These are phyloP conservation scores for Falco rusticolus DNA, from an alignment of 2,797 vertebrate species.

Conservation along the genomic window DNA sequence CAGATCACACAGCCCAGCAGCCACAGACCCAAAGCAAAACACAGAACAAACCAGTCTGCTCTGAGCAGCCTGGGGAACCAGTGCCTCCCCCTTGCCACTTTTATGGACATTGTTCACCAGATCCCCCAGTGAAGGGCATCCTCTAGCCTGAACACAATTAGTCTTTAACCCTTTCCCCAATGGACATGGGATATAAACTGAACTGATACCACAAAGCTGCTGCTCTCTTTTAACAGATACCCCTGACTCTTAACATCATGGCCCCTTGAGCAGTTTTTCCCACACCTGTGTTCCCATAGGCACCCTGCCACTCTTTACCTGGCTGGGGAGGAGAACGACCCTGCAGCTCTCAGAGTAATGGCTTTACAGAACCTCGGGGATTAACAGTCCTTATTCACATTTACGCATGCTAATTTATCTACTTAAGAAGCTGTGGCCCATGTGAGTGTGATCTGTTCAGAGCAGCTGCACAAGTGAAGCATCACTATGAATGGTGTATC, in stretches of 20 bases:
- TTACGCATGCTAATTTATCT: background rate
- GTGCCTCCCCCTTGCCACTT: background rate
- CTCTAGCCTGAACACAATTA: background rate
- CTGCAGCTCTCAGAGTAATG: background rate
- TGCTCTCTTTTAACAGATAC: background rate
- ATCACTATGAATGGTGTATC: rapidly evolving
- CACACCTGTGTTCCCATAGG: background rate
- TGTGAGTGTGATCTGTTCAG: background rate
- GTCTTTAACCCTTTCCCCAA: background rate
- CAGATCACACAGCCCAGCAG: background rate
- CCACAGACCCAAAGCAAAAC: background rate
- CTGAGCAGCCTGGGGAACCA: background rate
- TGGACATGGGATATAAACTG: background rate
- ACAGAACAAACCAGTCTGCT: background rate
- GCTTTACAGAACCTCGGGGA: background rate
- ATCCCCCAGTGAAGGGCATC: background rate
- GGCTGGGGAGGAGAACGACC: background rate
- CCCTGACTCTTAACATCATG: rapidly evolving
- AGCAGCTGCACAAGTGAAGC: background rate
- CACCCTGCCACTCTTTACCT: background rate
- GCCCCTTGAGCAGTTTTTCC: background rate
- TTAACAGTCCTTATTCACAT: background rate
- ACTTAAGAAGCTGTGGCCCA: background rate
- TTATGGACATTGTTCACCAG: background rate
- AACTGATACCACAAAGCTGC: background rate